phyloP scores from a whole-genome alignment of 2,888 invertebrate species.

The Ectropis crepuscularia region DNA sequence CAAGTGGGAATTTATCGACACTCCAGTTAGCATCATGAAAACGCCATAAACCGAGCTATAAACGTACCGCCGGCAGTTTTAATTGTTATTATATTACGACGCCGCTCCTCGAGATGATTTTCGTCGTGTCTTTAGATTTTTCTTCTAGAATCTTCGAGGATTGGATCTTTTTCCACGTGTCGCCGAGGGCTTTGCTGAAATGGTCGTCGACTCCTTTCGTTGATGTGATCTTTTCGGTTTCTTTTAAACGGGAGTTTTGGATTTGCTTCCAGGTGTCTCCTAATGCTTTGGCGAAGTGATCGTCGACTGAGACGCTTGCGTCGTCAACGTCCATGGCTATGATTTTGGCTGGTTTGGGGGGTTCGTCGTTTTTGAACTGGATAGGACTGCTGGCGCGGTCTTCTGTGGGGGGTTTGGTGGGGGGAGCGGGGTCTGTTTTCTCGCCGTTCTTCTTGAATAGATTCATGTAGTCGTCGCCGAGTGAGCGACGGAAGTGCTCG shows the following conservation, averaged over 20 bases:
- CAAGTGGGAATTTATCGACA: constrained; percentile 77
- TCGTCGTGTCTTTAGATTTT: constrained; percentile 72
- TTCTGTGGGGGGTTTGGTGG: constrained; percentile 75
- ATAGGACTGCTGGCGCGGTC: constrained; percentile 81
- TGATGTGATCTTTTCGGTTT: constrained; percentile 64
- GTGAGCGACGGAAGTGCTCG: constrained; percentile 96
- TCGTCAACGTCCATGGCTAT: constrained; percentile 86
- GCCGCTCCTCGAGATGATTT: constrained; percentile 80
- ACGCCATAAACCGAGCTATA: constrained; percentile 69
- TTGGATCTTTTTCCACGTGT: constrained; percentile 92
- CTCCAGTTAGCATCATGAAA: constrained; percentile 68
- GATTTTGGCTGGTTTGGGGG: constrained; percentile 69
- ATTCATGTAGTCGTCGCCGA: constrained; percentile 92
- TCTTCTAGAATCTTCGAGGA: constrained; percentile 79
- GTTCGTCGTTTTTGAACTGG: constrained; percentile 71
- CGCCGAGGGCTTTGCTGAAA: constrained; percentile 95
- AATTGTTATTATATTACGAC: constrained; percentile 76
- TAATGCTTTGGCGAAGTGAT: constrained; percentile 96
- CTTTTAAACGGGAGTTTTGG: constrained; percentile 86
- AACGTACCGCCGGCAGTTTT: constrained; percentile 63
- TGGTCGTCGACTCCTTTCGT: constrained; percentile 91
- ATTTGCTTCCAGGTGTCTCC: constrained; percentile 93
- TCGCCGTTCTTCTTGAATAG: constrained; percentile 85
- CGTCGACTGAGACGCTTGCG: constrained; percentile 90
- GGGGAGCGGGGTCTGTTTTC: constrained; percentile 56